Percentiles rank a stretch among this genome's conserved stretches.
phyloP scores from a whole-genome alignment of 1,140 invertebrate genomes.

The Drosophila arizonae region DNA sequence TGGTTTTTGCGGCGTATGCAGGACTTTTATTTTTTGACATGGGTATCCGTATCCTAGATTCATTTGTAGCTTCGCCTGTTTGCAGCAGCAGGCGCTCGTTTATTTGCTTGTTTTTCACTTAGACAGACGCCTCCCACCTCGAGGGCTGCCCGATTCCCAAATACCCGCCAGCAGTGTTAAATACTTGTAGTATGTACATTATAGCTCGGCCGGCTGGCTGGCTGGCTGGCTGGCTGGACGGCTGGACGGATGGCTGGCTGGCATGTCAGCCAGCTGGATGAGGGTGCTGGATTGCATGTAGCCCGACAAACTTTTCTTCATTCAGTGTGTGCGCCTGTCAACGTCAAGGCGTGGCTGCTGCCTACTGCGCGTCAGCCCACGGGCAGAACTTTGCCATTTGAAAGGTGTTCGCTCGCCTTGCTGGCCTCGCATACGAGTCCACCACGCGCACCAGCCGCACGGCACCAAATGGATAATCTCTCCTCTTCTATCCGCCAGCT shows the following conservation, averaged over 20 bases:
- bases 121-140: constrained; percentile 1
- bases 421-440: constrained; percentile 1
- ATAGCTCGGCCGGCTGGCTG: constrained; percentile 24
- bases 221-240: background rate
- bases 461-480: background rate
- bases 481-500: background rate
- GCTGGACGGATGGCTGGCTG: background rate
- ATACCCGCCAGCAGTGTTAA: constrained; percentile 44
- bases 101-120: constrained; percentile 61
- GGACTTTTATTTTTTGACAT: constrained; percentile 70
- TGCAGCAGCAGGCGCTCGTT: constrained; percentile 33
- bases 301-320: constrained; percentile 60
- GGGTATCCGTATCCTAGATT: constrained; percentile 73
- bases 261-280: constrained; percentile 61
- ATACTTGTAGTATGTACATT: constrained; percentile 59
- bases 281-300: constrained; percentile 59
- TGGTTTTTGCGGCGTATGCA: constrained; percentile 27
- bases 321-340: constrained; percentile 48
- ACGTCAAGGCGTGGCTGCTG: constrained; percentile 60
- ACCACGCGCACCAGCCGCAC: background rate
- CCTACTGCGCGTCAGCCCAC: constrained; percentile 1
- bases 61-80: constrained; percentile 55
- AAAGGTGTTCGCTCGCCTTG: constrained; percentile 8
- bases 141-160: constrained; percentile 26
- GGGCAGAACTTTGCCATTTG: constrained; percentile 1